Conservation (phyloP, 2,113 vertebrate species). For the Castor canadensis region DNA sequence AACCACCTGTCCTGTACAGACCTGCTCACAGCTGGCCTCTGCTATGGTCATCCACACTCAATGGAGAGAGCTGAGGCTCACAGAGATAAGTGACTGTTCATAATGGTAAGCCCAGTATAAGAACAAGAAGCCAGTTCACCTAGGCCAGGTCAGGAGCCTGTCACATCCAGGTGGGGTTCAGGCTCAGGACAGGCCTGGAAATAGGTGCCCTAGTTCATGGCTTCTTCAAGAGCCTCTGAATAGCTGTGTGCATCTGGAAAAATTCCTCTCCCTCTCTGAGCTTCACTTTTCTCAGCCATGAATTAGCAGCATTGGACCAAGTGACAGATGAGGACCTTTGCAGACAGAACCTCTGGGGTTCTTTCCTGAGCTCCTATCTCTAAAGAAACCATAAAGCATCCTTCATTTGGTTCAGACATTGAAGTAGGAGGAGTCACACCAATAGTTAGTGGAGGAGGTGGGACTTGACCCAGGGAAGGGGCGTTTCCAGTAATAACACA, state of each 20-base stretch:
- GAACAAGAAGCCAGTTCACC: neutral
- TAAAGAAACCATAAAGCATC: neutral
- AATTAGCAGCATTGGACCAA: neutral
- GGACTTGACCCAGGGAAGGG: neutral
- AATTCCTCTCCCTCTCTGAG: neutral
- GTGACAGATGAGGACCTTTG: no score
- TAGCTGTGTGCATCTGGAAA: neutral
- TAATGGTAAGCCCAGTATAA: neutral
- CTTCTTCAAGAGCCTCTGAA: no score
- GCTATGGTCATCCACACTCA: rapidly evolving
- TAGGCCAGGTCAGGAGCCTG: rapidly evolving
- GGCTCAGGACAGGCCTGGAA: neutral
- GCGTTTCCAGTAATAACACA: neutral
- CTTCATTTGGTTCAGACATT: neutral
- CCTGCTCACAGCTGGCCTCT: no score
- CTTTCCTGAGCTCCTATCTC: neutral
- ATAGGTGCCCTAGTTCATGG: rapidly evolving
- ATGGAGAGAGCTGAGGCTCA: neutral
- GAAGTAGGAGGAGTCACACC: neutral
- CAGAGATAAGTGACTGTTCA: neutral
- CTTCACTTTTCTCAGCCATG: rapidly evolving
- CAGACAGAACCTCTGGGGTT: neutral
- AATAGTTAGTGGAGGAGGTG: no score
- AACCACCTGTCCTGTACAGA: no score
- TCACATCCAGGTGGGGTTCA: neutral